Evolutionary conservation across 2,113 vertebrate genomes (phyloP), one percentile per base, ranked within the genome.

Genomic region (Stegostoma tigrinum): DNA sequence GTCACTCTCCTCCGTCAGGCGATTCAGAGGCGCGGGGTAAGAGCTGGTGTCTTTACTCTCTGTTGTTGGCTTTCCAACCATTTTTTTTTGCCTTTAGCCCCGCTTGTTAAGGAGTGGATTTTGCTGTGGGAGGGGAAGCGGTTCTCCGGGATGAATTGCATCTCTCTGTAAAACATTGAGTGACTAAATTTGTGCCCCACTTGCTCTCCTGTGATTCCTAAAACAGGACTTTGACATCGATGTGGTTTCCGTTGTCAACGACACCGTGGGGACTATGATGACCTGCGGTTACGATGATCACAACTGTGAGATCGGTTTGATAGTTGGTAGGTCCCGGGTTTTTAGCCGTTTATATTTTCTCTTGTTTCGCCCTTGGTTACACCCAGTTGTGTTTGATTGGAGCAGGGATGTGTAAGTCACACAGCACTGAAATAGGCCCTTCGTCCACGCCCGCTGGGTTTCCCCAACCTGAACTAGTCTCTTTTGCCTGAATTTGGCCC

Each of bases 251-350:
- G 98, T 99, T 96, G 98, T 99, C 96, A 99, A 99, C 0, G 99
- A 99, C 97, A 99, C 99, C 0, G 99, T 99, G 0, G 99, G 99
- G 89, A 98, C 99, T 89, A 99, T 99, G 99, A 99, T 99, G 99
- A 99, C 99, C 83, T 99, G 99, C 10, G 99, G 99, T 96, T 99
- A 98, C 0, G 99, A 99, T 0, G 99, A 99, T 96, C 98, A 98
- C 2, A 98, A 98, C 97, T 99, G 99, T 87, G 99, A 99, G 97
- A 98, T 99, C 21, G 99, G 99, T 34, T 98, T 99, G 83, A 99
- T 99, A 48, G 97, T 99, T 0, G 99, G 99, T 99, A 96, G 98
- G 99, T 97, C 55, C 12, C 10, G 0, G 17, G 78, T 1, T 27
- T 45, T 8, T 61, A 61, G 12, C 0, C 10, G 7, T 61, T 12